Percentiles rank a stretch among this genome's conserved stretches.
phyloP scores from a whole-genome alignment of 53 echinoderm and acorn worm genomes.

The Holothuria scabra region DNA sequence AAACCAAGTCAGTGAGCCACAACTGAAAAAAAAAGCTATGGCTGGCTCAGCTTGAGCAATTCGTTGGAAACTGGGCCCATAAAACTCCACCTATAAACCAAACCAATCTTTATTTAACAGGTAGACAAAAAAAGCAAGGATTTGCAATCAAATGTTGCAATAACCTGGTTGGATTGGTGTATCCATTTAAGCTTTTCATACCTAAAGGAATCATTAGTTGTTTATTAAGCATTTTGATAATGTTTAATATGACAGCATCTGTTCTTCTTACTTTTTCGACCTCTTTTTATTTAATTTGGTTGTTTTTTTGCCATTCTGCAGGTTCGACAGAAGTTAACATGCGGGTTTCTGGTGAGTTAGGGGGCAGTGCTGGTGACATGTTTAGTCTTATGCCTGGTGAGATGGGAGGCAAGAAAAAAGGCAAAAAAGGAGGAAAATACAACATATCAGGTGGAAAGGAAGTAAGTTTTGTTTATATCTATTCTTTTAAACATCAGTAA shows the following conservation, averaged over 20 bases:
- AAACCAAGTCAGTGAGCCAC: too few species aligned
- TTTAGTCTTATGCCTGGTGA: slow-evolving; percentile 79
- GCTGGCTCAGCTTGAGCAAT: too few species aligned
- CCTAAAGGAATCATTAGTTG: not conserved
- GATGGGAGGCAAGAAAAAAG: slow-evolving; percentile 76
- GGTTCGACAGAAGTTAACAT: slow-evolving; percentile 34
- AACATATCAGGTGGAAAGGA: slow-evolving; percentile 66
- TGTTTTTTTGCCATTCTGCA: slow-evolving; percentile 13
- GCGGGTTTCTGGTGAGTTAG: slow-evolving; percentile 37
- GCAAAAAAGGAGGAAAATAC: slow-evolving; percentile 76
- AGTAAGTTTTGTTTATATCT: slow-evolving; percentile 21
- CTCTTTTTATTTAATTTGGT: not conserved
- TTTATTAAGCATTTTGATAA: not conserved
- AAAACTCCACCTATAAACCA: too few species aligned
- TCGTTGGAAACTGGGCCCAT: too few species aligned
- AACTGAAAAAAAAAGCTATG: too few species aligned
- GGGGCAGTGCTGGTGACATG: slow-evolving; percentile 30
- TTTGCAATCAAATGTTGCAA: too few species aligned
- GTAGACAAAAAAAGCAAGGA: too few species aligned
- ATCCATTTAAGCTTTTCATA: too few species aligned
- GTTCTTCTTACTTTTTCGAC: not conserved
- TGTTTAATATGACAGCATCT: not conserved
- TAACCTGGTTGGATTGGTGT: too few species aligned
- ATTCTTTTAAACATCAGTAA: not conserved
- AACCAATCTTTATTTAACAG: too few species aligned